Percentiles rank a stretch among this genome's conserved stretches.
These are phyloP conservation scores for Papilio aristodemus DNA, from an alignment of 1,140 invertebrate species.

Conservation along the genomic window DNA sequence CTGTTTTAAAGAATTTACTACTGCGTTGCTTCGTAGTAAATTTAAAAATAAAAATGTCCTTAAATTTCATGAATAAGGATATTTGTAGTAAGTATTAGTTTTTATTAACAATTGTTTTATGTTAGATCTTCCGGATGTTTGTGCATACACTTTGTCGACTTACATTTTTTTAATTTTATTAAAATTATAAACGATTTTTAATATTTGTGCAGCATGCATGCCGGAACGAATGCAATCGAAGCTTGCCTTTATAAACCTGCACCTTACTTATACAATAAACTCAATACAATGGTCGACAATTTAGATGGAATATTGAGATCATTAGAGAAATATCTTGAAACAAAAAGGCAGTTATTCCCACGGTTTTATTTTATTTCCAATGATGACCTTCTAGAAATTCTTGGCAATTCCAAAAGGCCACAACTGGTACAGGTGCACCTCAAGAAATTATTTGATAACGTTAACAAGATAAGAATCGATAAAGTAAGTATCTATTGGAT, in stretches of 20 bases:
- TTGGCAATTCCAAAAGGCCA: constrained; percentile 90
- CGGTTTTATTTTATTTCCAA: constrained; percentile 92
- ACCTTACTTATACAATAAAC: constrained; percentile 82
- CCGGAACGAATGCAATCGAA: constrained; percentile 80
- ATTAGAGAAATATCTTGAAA: constrained; percentile 91
- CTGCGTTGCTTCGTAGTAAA: too few relatives aligned
- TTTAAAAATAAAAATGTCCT: too few relatives aligned
- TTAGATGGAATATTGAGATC: constrained; percentile 86
- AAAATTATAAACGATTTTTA: too few relatives aligned
- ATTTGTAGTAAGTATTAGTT: too few relatives aligned
- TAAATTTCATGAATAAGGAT: too few relatives aligned
- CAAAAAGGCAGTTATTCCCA: constrained; percentile 90
- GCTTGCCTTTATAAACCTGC: constrained; percentile 80
- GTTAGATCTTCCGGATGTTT: too few relatives aligned
- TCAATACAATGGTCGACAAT: constrained; percentile 84
- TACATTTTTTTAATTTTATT: too few relatives aligned
- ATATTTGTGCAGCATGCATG: constrained; percentile 72
- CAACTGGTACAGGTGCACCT: constrained; percentile 90
- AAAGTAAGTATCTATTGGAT: constrained; percentile 73
- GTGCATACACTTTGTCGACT: too few relatives aligned
- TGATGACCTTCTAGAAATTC: constrained; percentile 92
- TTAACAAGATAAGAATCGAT: constrained; percentile 87
- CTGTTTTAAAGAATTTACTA: too few relatives aligned
- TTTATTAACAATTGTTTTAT: too few relatives aligned
- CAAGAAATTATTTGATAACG: constrained; percentile 92